Conservation (phyloP, 37 sponge, comb jelly and placozoan species). For the Spongilla lacustris region DNA sequence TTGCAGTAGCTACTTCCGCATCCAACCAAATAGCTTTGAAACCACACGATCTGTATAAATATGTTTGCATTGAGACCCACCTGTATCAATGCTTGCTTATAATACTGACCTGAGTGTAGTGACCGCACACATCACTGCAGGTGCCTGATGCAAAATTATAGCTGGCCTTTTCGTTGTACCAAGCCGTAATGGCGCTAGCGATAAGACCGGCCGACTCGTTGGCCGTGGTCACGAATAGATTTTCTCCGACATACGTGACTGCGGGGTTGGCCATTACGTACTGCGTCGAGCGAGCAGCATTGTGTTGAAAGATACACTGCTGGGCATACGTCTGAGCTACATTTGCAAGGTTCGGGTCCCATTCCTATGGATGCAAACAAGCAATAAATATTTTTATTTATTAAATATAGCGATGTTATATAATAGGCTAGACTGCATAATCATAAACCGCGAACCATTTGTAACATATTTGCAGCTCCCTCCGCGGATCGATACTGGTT, state of each 20-base stretch:
- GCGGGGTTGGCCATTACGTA: not conserved
- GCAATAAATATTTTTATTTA: no score
- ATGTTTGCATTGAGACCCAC: not conserved
- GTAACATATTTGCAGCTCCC: conserved; percentile 19
- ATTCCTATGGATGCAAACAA: conserved; percentile 15
- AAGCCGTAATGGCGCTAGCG: not conserved
- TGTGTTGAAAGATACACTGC: conserved; percentile 20
- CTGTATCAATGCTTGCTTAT: not conserved
- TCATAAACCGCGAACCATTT: conserved; percentile 11
- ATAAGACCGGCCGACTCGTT: not conserved
- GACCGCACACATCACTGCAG: not conserved
- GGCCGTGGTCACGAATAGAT: conserved; percentile 2
- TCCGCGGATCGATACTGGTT: conserved; percentile 20
- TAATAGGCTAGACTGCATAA: not conserved
- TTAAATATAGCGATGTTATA: no score
- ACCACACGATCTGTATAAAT: conserved; percentile 11
- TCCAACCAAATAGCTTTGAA: not conserved
- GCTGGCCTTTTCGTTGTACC: not conserved
- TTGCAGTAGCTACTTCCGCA: conserved; percentile 26
- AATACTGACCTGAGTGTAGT: not conserved
- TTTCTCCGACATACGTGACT: conserved; percentile 8
- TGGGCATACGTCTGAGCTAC: conserved; percentile 36
- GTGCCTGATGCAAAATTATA: not conserved
- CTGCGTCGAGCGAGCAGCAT: not conserved
- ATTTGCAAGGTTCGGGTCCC: conserved; percentile 24